Evolutionary conservation across 2,888 invertebrate species (phyloP), one percentile per base, ranked within the genome.

Genomic region (Bembecia ichneumoniformis): DNA sequence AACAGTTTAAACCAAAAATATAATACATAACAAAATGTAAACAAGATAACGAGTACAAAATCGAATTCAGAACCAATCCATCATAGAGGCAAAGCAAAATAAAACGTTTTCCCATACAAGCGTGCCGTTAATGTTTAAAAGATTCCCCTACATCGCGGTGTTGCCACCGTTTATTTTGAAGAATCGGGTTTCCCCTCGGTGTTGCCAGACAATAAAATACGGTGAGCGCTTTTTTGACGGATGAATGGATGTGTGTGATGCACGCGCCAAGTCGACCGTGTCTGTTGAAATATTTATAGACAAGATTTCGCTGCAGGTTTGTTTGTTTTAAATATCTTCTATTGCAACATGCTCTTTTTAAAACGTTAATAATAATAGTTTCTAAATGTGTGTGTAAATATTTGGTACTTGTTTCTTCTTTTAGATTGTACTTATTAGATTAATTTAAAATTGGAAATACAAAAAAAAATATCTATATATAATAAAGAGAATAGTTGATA

Each of bases 211-310:
- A 71, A 74, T 73, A 74, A 77, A 74, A 62, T 66, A 71, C 64
- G 58, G 60, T 66, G 64, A 74, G 71, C 75, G 77, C 63, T 77
- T 77, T 77, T 79, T 77, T 82, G 79, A 79, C 77, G 78, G 77
- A 78, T 81, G 79, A 74, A 64, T 77, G 77, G 67, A 46, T 55
- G 58, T 51, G 47, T 50, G 49, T 50, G 47, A 54, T 53, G 49
- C 52, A 52, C 49, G 51, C 17, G 48, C 20, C 46, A 51, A 50
- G 52, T 51, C 56, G 48, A 52, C 48, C 56, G 51, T 46, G 45
- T 40, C 51, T 43, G 14, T 52, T 45, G 51, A 35, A 46, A 49
- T 52, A 49, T 43, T 17, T 44, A 40, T 40, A 40, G 14, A 40
- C 40, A 13, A 40, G 40, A 40, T 40, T 40, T 40, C 13, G 7